These are phyloP conservation scores for Taeniopygia guttata DNA, from an alignment of 2,797 vertebrate genomes.

Conservation along the genomic window DNA sequence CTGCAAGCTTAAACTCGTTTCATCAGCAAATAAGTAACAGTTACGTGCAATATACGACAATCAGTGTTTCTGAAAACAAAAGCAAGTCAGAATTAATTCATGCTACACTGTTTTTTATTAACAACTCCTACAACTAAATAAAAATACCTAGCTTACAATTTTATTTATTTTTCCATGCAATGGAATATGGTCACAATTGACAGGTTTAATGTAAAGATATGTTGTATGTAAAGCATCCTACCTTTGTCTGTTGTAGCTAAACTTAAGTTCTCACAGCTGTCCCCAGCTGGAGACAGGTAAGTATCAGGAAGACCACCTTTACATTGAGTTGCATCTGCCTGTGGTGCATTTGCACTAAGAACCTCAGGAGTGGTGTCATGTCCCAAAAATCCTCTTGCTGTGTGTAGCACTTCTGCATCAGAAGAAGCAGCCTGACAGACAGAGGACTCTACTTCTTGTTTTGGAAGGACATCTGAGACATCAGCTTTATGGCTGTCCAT, in stretches of 20 bases:
- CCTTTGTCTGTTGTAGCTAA: slow-evolving; percentile 7
- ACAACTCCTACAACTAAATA: neutral
- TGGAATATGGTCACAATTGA: neutral
- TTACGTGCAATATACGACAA: neutral
- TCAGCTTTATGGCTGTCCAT: slow-evolving; percentile 51
- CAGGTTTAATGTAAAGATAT: neutral
- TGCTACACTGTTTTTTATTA: neutral
- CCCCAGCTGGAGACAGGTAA: slow-evolving; percentile 81
- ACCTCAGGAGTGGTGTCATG: slow-evolving; percentile 29
- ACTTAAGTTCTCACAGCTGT: slow-evolving; percentile 48
- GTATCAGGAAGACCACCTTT: slow-evolving; percentile 73
- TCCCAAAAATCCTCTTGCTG: slow-evolving; percentile 68
- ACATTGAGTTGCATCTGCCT: slow-evolving; percentile 30
- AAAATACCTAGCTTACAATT: neutral
- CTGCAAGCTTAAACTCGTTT: neutral
- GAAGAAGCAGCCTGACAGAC: slow-evolving; percentile 65
- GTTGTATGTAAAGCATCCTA: slow-evolving; percentile 1
- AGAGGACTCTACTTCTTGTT: slow-evolving; percentile 68
- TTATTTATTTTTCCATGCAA: neutral
- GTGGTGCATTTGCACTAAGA: slow-evolving; percentile 34
- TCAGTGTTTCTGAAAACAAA: neutral
- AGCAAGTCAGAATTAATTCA: neutral
- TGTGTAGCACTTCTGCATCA: slow-evolving; percentile 5
- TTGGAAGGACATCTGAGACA: neutral
- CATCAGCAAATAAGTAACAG: neutral